Evolutionary conservation across 2,888 invertebrate genomes (phyloP).

Genomic region (Synanthedon andrenaeformis): DNA sequence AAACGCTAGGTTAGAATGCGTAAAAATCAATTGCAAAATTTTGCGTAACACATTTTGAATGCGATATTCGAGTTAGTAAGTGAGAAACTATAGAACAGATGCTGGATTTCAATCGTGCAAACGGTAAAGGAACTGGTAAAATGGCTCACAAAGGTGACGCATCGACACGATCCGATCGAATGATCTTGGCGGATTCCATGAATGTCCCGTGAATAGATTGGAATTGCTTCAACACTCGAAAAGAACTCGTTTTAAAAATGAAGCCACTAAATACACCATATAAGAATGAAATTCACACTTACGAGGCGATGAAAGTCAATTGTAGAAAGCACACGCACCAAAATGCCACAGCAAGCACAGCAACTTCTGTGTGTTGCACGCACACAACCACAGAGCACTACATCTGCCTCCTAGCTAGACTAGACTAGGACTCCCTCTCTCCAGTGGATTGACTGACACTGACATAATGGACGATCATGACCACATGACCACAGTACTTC

Average conservation of each 20-base stretch:
- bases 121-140: constrained; percentile 40
- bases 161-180: constrained; percentile 66
- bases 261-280: constrained; percentile 42
- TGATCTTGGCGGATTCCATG: constrained; percentile 38
- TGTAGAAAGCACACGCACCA: constrained; percentile 62
- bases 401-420: neutral
- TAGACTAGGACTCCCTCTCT: too few relatives aligned
- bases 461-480: too few relatives aligned
- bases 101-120: neutral
- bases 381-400: constrained; percentile 38
- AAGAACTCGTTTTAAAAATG: constrained; percentile 10
- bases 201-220: constrained; percentile 13
- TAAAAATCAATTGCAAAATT: constrained; percentile 2
- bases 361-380: constrained; percentile 46
- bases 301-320: constrained; percentile 68
- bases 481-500: too few relatives aligned
- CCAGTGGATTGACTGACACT: neutral
- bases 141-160: constrained; percentile 70
- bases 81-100: neutral
- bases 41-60: neutral
- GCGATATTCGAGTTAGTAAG: neutral
- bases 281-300: constrained; percentile 53
- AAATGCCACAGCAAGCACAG: constrained; percentile 64
- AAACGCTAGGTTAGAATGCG: constrained; percentile 41
- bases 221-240: constrained; percentile 14